Percentiles rank a stretch among this genome's conserved stretches.
phyloP scores from a whole-genome alignment of 1,140 invertebrate genomes.

The Drosophila mauritiana region DNA sequence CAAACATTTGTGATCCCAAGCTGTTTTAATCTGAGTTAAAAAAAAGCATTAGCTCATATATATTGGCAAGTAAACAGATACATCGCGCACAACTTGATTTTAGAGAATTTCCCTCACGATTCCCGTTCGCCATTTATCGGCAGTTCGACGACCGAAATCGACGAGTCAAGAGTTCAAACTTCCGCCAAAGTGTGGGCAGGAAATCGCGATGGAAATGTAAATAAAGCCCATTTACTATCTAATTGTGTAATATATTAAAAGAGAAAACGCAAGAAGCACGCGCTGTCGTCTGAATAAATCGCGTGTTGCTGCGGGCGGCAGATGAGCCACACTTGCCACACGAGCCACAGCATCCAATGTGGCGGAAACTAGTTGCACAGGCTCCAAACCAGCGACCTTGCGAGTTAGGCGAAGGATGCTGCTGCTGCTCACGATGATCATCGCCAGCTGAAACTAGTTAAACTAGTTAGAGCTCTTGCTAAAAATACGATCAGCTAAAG shows the following conservation, averaged over 20 bases:
- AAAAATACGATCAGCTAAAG: conserved; percentile 66
- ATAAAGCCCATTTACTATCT: conserved; percentile 63
- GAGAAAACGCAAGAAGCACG: conserved; percentile 57
- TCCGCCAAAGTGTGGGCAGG: conserved; percentile 57
- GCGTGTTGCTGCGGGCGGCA: conserved; percentile 55
- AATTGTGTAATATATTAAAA: conserved; percentile 75
- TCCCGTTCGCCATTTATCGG: neutral
- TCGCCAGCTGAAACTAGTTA: conserved; percentile 53
- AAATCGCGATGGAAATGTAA: conserved; percentile 73
- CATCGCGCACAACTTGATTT: neutral
- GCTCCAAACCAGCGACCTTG: conserved; percentile 60
- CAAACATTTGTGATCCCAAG: too few relatives aligned
- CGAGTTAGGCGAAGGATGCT: conserved; percentile 58
- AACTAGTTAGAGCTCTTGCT: conserved; percentile 61
- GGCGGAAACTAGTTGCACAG: conserved; percentile 41
- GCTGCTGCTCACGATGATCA: neutral
- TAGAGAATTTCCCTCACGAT: conserved; percentile 13
- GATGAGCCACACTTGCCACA: conserved; percentile 41
- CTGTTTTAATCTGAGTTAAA: too few relatives aligned
- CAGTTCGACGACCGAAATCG: conserved; percentile 57
- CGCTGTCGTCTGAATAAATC: conserved; percentile 27
- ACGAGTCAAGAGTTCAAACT: conserved; percentile 66
- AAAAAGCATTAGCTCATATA: too few relatives aligned
- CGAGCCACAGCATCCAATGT: conserved; percentile 8
- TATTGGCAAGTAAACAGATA: neutral